A percentile compares a stretch with the other conserved stretches of the same genome.
Conservation (phyloP, 2,797 vertebrate species). For the Pipistrellus pygmaeus region DNA sequence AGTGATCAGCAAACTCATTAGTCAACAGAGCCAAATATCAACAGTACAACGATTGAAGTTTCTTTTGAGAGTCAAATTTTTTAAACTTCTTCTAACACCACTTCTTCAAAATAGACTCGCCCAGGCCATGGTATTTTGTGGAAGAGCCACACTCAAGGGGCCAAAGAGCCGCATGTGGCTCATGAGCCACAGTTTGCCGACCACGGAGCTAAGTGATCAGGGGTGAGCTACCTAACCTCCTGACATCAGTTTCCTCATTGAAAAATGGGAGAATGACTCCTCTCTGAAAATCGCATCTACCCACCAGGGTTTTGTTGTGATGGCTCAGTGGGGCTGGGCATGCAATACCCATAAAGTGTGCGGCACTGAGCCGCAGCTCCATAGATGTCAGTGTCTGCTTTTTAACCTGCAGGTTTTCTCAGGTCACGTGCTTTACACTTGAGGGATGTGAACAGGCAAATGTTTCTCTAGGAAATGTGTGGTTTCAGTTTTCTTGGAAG, state of each 20-base stretch:
- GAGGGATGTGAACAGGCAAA: not conserved
- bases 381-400: not conserved
- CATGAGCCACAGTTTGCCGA: too few species aligned
- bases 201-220: not conserved
- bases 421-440: not conserved
- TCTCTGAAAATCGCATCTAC: not conserved
- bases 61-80: too few species aligned
- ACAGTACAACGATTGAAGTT: too few species aligned
- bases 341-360: rapidly evolving
- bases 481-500: not conserved
- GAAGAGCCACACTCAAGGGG: too few species aligned
- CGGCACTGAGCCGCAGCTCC: too few species aligned
- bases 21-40: too few species aligned
- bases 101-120: too few species aligned
- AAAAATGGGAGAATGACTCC: not conserved
- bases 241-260: not conserved
- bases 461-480: not conserved
- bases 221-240: not conserved
- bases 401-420: not conserved
- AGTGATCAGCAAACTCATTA: too few species aligned
- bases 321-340: too few species aligned
- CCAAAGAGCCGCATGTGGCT: too few species aligned
- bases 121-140: too few species aligned
- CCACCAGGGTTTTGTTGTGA: rapidly evolving
- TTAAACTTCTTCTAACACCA: too few species aligned